Base-by-base conservation (phyloP, 2,888 invertebrate genomes). In the Plusia festucae region DNA sequence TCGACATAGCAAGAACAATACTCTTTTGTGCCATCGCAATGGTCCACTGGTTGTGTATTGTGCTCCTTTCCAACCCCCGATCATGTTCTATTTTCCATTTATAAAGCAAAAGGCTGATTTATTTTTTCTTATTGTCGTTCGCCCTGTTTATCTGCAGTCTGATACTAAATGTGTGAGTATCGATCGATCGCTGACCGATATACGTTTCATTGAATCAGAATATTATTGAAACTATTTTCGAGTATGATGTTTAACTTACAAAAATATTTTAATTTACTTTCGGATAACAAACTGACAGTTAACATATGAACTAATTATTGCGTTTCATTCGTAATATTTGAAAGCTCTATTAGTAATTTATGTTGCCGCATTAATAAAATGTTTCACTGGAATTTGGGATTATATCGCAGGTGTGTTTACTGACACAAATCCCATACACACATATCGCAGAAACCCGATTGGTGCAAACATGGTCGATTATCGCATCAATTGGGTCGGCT, bases 1-100 rank as follows among this genome's bases (percentile, higher is more conserved):
- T 90, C 86, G 92, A 93, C 88, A 86, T 87, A 84, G 85, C 90
- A 93, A 90, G 92, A 93, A 93, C 93, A 93, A 93, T 93, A 83
- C 86, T 85, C 91, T 90, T 92, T 93, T 93, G 93, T 92, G 73
- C 79, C 84, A 84, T 85, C 83, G 90, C 82, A 88, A 82, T 91
- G 92, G 91, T 91, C 89, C 87, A 86, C 88, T 89, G 90, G 84
- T 90, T 91, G 88, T 91, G 79, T 80, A 81, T 81, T 82, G 83
- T 83, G 80, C 83, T 86, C 87, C 86, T 73, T 87, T 89, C 85
- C 89, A 90, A 88, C 89, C 91, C 90, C 87, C 84, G 89, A 90
- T 91, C 90, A 87, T 90, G 85, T 83, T 88, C 88, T 88, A 87
- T 90, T 92, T 92, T 90, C 88, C 85, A 88, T 91, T 91, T 88